These are phyloP conservation scores for Drosophila repletoides DNA, from an alignment of 1,140 invertebrate genomes.

Conservation along the genomic window DNA sequence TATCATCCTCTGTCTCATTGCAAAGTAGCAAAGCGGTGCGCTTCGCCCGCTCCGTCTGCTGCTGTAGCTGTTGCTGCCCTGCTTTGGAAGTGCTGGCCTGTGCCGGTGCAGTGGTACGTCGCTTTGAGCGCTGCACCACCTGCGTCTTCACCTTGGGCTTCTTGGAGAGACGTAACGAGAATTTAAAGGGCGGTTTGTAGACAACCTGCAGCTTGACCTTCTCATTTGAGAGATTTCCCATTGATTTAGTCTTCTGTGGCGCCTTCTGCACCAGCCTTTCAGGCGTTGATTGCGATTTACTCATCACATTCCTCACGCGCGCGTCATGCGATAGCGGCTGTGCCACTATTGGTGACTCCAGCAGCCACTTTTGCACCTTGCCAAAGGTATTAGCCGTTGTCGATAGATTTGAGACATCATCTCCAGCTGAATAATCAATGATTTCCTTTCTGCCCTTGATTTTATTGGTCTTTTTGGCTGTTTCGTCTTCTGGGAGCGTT, in stretches of 20 bases:
- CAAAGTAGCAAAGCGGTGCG: slow-evolving; percentile 66
- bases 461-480: slow-evolving; percentile 75
- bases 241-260: slow-evolving; percentile 80
- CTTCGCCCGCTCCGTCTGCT: slow-evolving; percentile 52
- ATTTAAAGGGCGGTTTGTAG: slow-evolving; percentile 93
- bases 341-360: slow-evolving; percentile 86
- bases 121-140: slow-evolving; percentile 62
- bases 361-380: slow-evolving; percentile 92
- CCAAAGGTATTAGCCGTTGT: slow-evolving; percentile 87
- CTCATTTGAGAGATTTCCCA: slow-evolving; percentile 83
- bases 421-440: slow-evolving; percentile 86
- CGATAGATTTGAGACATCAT: slow-evolving; percentile 78
- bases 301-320: slow-evolving; percentile 74
- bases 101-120: no score
- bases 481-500: slow-evolving; percentile 59
- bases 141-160: slow-evolving; percentile 84
- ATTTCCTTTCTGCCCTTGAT: slow-evolving; percentile 87
- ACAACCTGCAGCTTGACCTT: slow-evolving; percentile 91
- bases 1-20: slow-evolving; percentile 72
- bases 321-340: slow-evolving; percentile 81
- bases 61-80: slow-evolving; percentile 44
- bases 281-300: slow-evolving; percentile 78
- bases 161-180: slow-evolving; percentile 90
- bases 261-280: slow-evolving; percentile 69
- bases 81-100: slow-evolving; percentile 58